A percentile compares a stretch with the other conserved stretches of the same genome.
Evolutionary conservation across 2,888 invertebrate species (phyloP).

Genomic region (Dinocampus coccinellae): DNA sequence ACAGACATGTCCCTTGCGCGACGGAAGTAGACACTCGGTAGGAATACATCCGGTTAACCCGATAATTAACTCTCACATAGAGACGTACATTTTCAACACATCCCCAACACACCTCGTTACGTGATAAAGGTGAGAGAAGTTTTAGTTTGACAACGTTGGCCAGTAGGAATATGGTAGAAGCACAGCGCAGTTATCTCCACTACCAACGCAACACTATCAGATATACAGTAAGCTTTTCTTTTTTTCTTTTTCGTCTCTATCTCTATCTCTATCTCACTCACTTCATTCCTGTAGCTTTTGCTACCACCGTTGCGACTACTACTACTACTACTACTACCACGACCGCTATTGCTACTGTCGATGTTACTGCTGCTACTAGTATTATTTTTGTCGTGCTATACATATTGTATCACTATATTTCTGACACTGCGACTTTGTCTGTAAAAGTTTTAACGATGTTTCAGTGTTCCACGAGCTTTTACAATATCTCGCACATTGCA

Average conservation of each 20-base stretch:
- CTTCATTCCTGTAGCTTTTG: neutral
- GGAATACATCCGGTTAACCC: constrained; percentile 33
- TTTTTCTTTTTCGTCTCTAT: neutral
- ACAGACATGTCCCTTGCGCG: constrained; percentile 5
- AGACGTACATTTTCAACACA: constrained; percentile 30
- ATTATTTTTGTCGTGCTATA: neutral
- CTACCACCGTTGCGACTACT: neutral
- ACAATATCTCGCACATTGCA: neutral
- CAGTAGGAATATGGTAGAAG: constrained; percentile 11
- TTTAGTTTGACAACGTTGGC: constrained; percentile 19
- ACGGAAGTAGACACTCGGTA: constrained; percentile 37
- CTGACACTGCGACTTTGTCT: neutral
- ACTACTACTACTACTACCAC: neutral
- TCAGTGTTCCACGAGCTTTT: constrained; percentile 7
- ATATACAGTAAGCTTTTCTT: neutral
- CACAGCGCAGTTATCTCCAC: neutral
- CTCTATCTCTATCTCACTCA: neutral
- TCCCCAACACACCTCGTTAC: constrained; percentile 26
- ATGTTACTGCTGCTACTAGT: neutral
- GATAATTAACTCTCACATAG: constrained; percentile 36
- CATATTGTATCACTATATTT: neutral
- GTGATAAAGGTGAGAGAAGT: constrained; percentile 24
- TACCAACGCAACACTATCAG: neutral
- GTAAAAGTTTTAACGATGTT: constrained; percentile 19
- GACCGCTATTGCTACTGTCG: neutral